Evolutionary conservation across 23 tunicate species (phyloP), one percentile per base, ranked within the genome.

Genomic region (Oikopleura vanhoeffeni): DNA sequence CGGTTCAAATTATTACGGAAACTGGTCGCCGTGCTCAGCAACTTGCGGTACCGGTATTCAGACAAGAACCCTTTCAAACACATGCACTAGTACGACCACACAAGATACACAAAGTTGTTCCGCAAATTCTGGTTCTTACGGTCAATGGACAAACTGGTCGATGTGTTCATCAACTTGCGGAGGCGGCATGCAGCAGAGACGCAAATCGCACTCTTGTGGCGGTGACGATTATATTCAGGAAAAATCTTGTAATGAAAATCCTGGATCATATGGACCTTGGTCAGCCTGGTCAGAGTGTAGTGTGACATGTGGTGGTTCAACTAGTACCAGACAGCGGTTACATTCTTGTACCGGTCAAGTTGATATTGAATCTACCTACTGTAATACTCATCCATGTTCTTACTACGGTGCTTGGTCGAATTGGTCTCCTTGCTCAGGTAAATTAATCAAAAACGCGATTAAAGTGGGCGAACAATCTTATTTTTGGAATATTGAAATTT

Each of bases 301-400:
- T 0, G 97, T 85, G 0, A 79, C 88, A 0, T 91, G 97, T 49
- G 97, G 97, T 24, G 90, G 90, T 0, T 87, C 91, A 57, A 84
- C 83, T 32, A 83, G 41, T 36, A 41, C 88, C 39, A 76, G 97
- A 84, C 41, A 86, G 40, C 86, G 97, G 49, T 84, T 86, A 33
- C 92, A 92, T 83, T 89, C 97, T 28, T 92, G 97, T 57, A 84
- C 87, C 24, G 40, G 33, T 39, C 41, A 40, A 0, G 88, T 76
- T 41, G 87, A 89, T 41, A 39, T 83, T 1, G 87, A 91, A 42
- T 57, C 84, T 18, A 76, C 84, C 28, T 41, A 87, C 30, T 91
- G 97, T 58, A 88, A 88, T 86, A 76, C 85, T 30, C 85, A 86
- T 40, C 88, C 91, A 83, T 92, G 97, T 83, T 92, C 92, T 86